Evolutionary conservation across 1,140 invertebrate genomes (phyloP).

Genomic region (Diorhabda sublineata): DNA sequence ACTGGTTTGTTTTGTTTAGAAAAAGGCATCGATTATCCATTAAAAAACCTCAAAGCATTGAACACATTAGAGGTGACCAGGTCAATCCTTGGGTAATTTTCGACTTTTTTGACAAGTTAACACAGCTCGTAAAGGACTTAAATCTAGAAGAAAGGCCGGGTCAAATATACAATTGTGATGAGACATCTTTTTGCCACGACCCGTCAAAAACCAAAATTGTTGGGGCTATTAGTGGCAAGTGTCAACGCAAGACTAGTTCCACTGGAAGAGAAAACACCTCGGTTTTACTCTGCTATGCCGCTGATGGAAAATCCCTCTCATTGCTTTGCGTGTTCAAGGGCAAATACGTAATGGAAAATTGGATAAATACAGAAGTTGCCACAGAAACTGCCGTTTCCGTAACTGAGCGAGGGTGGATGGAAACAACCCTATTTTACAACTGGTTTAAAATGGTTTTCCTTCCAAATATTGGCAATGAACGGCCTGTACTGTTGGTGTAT

Average conservation of each 20-base stretch:
- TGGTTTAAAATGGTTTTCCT: slow-evolving; percentile 2
- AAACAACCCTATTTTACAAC: background rate
- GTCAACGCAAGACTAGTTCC: background rate
- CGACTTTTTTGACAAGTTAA: slow-evolving; percentile 6
- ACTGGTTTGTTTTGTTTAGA: slow-evolving; percentile 41
- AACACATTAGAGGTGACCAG: slow-evolving; percentile 17
- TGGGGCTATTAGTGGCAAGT: background rate
- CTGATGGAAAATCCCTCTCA: background rate
- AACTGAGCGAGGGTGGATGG: background rate
- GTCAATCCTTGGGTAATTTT: slow-evolving; percentile 4
- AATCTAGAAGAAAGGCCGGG: background rate
- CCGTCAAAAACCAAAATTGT: slow-evolving; percentile 10
- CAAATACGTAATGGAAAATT: slow-evolving; percentile 6
- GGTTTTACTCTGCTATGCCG: background rate
- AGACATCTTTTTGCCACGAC: background rate
- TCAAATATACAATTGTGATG: background rate
- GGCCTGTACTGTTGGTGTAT: background rate
- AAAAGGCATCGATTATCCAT: slow-evolving; percentile 37
- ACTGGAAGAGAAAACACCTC: slow-evolving; percentile 10
- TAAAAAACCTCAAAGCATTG: slow-evolving; percentile 43
- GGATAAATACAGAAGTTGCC: background rate
- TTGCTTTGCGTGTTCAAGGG: background rate
- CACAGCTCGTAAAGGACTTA: background rate
- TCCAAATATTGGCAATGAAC: background rate
- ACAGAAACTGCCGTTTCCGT: background rate